These are phyloP conservation scores for Boulengeromyrus knoepffleri DNA, from an alignment of 2,113 vertebrate species.

Conservation along the genomic window DNA sequence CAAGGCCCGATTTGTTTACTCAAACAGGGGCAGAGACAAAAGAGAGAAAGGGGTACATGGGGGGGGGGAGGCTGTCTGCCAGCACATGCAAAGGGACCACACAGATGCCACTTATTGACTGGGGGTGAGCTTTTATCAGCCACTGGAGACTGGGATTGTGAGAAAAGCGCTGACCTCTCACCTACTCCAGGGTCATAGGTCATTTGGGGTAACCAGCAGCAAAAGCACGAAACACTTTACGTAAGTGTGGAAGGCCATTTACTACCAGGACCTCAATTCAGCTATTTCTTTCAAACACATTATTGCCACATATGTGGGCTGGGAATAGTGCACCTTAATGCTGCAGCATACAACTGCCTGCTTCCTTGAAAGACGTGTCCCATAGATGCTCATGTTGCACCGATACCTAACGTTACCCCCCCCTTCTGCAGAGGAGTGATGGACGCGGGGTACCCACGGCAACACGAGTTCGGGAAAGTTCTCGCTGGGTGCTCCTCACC, in stretches of 20 bases:
- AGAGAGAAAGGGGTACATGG: constrained; percentile 25
- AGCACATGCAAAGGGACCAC: constrained; percentile 32
- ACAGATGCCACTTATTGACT: constrained; percentile 20
- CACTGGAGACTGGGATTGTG: neutral
- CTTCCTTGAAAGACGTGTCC: neutral
- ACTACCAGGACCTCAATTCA: neutral
- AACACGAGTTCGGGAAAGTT: constrained; percentile 47
- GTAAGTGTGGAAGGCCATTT: neutral
- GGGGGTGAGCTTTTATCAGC: neutral
- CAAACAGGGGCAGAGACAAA: constrained; percentile 39
- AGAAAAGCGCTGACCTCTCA: constrained; percentile 1
- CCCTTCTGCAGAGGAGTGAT: constrained; percentile 51
- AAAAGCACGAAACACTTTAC: neutral
- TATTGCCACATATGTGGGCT: neutral
- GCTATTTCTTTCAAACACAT: neutral
- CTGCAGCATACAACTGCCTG: neutral
- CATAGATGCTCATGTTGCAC: neutral
- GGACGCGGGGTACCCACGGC: constrained; percentile 57
- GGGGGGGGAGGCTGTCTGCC: neutral
- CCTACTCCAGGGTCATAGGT: neutral
- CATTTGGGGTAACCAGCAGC: neutral
- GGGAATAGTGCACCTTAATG: neutral
- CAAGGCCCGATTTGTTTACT: constrained; percentile 38
- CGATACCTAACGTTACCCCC: neutral
- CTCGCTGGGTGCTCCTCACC: constrained; percentile 75